phyloP scores from a whole-genome alignment of 1,140 invertebrate species.

The Drosophila mauritiana region DNA sequence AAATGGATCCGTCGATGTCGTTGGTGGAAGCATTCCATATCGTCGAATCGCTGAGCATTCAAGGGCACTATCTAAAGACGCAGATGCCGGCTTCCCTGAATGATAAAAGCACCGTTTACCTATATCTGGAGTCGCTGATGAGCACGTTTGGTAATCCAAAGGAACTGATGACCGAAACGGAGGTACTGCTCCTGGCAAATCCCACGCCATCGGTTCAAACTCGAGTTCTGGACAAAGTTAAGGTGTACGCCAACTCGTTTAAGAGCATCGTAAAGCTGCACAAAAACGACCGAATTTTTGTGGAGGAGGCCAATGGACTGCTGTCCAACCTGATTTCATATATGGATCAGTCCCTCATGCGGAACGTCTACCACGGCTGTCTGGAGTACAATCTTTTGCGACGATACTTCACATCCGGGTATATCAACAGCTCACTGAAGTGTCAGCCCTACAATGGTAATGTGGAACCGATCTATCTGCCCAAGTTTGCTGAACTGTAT shows the following conservation, averaged over 20 bases:
- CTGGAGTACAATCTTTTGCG: constrained; percentile 68
- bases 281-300: constrained; percentile 61
- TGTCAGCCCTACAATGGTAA: constrained; percentile 17
- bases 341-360: constrained; percentile 44
- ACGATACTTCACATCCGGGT: constrained; percentile 59
- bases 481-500: constrained; percentile 63
- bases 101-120: constrained; percentile 49
- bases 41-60: constrained; percentile 51
- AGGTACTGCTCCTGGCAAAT: constrained; percentile 62
- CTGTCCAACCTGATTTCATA: constrained; percentile 45
- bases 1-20: constrained; percentile 29
- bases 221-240: constrained; percentile 58
- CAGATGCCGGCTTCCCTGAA: constrained; percentile 30
- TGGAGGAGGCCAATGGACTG: constrained; percentile 58
- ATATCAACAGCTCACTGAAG: constrained; percentile 19
- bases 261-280: constrained; percentile 62
- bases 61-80: constrained; percentile 61
- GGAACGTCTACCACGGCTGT: constrained; percentile 61
- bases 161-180: constrained; percentile 47
- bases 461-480: constrained; percentile 37
- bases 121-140: constrained; percentile 67
- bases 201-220: constrained; percentile 40
- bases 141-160: constrained; percentile 47
- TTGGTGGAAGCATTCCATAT: constrained; percentile 33
- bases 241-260: constrained; percentile 61